Percentiles rank a stretch among this genome's conserved stretches.
Evolutionary conservation across 2,888 invertebrate genomes (phyloP).

Genomic region (Yponomeuta sedellus): DNA sequence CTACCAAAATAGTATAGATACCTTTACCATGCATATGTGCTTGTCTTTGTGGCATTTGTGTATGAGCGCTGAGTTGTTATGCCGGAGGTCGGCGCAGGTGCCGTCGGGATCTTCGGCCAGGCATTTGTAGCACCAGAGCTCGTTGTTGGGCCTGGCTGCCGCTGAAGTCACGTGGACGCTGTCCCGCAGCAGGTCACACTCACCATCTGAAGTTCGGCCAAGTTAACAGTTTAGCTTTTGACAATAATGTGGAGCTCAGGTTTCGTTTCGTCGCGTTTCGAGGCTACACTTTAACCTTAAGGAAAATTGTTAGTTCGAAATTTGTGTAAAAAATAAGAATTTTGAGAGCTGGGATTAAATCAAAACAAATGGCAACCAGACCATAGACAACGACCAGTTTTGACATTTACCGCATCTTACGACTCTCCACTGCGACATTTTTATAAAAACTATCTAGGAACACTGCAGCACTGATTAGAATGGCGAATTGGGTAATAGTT

Average conservation of each 20-base stretch:
- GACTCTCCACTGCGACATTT: constrained; percentile 4
- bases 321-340: too few species aligned
- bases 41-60: constrained; percentile 86
- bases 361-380: constrained; percentile 12
- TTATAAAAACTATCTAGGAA: not conserved
- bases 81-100: constrained; percentile 80
- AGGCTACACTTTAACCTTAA: too few species aligned
- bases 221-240: constrained; percentile 19
- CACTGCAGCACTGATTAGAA: not conserved
- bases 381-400: constrained; percentile 9
- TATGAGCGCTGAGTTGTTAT: constrained; percentile 77
- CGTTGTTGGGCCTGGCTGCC: constrained; percentile 85
- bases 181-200: constrained; percentile 68
- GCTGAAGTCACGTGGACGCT: constrained; percentile 87
- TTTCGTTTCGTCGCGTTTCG: too few species aligned
- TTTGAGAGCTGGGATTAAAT: not conserved
- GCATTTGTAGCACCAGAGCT: constrained; percentile 89
- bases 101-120: constrained; percentile 86
- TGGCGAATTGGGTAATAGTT: not conserved
- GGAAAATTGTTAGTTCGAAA: too few species aligned
- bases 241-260: not conserved
- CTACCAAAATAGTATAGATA: too few species aligned
- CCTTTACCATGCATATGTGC: constrained; percentile 85
- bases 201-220: constrained; percentile 46
- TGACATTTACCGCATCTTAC: not conserved